Evolutionary conservation across 2,888 invertebrate species (phyloP).

Genomic region (Choreutis nemorana): DNA sequence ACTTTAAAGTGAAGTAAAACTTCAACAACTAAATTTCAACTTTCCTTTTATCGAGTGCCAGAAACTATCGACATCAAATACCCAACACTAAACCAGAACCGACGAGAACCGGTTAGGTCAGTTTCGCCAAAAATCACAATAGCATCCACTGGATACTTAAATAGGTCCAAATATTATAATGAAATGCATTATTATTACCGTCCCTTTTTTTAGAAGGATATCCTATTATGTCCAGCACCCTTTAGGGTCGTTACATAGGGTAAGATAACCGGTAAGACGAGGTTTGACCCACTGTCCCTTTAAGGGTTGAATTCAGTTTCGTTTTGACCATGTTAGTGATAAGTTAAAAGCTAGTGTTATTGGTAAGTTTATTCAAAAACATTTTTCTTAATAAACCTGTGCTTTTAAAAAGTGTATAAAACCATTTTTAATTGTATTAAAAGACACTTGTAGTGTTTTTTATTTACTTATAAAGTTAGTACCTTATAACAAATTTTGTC

Average conservation of each 20-base stretch:
- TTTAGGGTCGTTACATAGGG: slow-evolving; percentile 36
- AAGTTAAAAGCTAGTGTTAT: slow-evolving; percentile 9
- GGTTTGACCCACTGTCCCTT: slow-evolving; percentile 40
- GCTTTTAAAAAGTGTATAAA: too few relatives aligned
- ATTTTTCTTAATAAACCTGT: neutral
- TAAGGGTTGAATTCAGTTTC: slow-evolving; percentile 50
- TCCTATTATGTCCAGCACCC: slow-evolving; percentile 60
- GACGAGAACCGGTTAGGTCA: slow-evolving; percentile 61
- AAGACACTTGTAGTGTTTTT: too few relatives aligned
- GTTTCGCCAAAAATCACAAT: slow-evolving; percentile 54
- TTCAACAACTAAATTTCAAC: neutral
- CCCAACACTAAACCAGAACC: slow-evolving; percentile 11
- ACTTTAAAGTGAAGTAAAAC: neutral
- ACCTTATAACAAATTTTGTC: too few relatives aligned
- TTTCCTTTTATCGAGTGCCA: too few relatives aligned
- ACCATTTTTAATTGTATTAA: too few relatives aligned
- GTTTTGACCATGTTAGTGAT: slow-evolving; percentile 38
- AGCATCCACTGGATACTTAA: slow-evolving; percentile 61
- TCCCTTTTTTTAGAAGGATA: slow-evolving; percentile 27
- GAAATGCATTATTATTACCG: slow-evolving; percentile 43
- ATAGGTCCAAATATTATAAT: slow-evolving; percentile 66
- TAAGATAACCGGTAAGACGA: slow-evolving; percentile 65
- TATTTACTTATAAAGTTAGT: too few relatives aligned
- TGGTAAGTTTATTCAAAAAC: slow-evolving; percentile 1
- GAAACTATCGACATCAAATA: neutral